A percentile compares a stretch with the other conserved stretches of the same genome.
These are phyloP conservation scores for Phyllopteryx taeniolatus DNA, from an alignment of 2,113 vertebrate genomes.

Conservation along the genomic window DNA sequence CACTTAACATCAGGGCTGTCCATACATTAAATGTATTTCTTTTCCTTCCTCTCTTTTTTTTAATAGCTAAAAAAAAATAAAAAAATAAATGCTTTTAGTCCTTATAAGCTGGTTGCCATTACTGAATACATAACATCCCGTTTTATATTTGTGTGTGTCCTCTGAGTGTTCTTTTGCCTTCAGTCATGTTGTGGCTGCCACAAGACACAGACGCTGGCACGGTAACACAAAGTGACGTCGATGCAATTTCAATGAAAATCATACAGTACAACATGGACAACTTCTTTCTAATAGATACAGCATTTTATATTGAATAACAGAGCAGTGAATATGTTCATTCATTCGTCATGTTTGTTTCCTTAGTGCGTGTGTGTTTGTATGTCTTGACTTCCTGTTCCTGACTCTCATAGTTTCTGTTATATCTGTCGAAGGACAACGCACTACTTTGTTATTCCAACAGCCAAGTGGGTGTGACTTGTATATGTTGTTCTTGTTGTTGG, in stretches of 20 bases:
- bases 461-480: no score
- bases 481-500: no score
- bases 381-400: background rate
- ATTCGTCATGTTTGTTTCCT: no score
- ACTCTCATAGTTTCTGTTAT: no score
- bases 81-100: constrained; percentile 7
- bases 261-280: background rate
- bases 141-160: constrained; percentile 5
- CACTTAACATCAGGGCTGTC: constrained; percentile 23
- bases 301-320: background rate
- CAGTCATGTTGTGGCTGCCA: constrained; percentile 34
- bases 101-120: background rate
- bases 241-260: background rate
- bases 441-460: no score
- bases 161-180: constrained; percentile 21
- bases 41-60: constrained; percentile 4
- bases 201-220: constrained; percentile 19
- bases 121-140: background rate
- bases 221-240: constrained; percentile 7
- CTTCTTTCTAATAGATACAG: background rate
- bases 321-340: background rate
- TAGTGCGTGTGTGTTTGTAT: no score
- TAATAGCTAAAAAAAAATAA: constrained; percentile 4
- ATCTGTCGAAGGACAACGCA: no score
- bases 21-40: constrained; percentile 4